Evolutionary conservation across 1,140 invertebrate genomes (phyloP).

Genomic region (Matsumurasca onukii): DNA sequence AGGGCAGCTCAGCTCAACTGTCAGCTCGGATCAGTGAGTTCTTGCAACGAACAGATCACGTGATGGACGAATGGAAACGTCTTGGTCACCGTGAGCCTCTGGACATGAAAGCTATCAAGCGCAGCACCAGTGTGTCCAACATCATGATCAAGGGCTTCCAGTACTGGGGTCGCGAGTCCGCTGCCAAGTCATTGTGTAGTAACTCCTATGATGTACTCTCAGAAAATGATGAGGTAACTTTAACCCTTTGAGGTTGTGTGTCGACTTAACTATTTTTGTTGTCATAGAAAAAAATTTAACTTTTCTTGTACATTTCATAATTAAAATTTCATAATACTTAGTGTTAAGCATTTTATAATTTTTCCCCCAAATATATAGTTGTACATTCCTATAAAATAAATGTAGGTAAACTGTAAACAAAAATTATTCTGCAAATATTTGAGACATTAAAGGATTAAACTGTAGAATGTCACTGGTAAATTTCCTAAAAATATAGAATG

Average conservation of each 20-base stretch:
- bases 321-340: too few species aligned
- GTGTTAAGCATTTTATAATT: too few species aligned
- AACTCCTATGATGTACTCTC: slow-evolving; percentile 18
- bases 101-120: slow-evolving; percentile 53
- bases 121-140: slow-evolving; percentile 72
- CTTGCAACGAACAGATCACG: slow-evolving; percentile 68
- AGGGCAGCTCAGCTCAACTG: slow-evolving; percentile 72
- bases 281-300: too few species aligned
- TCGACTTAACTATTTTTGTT: background rate
- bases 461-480: too few species aligned
- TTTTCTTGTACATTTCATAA: too few species aligned
- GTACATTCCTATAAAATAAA: too few species aligned
- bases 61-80: slow-evolving; percentile 77
- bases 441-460: too few species aligned
- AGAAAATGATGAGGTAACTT: slow-evolving; percentile 28
- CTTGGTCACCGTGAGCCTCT: slow-evolving; percentile 10
- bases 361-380: too few species aligned
- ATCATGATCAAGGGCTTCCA: slow-evolving; percentile 79
- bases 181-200: background rate
- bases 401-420: too few species aligned
- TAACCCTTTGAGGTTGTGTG: too few species aligned
- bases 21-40: slow-evolving; percentile 69
- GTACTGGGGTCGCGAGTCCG: slow-evolving; percentile 49
- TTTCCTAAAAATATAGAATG: too few species aligned
- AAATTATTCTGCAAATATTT: too few species aligned